Conservation (phyloP, 2,797 vertebrate genomes). For the Thalassophryne amazonica region DNA sequence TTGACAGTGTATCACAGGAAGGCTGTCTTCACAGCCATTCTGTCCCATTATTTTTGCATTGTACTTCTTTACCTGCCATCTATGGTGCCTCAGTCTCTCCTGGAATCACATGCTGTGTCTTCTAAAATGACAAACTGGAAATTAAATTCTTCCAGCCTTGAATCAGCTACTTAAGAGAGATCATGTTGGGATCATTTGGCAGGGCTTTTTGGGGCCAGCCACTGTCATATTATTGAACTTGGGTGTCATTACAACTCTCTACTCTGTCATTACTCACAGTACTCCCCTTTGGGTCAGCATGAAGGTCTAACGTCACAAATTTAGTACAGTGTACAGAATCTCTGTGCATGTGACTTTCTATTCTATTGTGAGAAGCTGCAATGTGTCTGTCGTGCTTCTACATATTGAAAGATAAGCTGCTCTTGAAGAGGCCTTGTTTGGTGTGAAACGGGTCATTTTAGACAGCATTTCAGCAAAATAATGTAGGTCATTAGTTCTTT, state of each 20-base stretch:
- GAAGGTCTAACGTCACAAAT: constrained; percentile 39
- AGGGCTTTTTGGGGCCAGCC: constrained; percentile 59
- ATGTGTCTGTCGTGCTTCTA: constrained; percentile 12
- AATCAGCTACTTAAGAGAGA: constrained; percentile 71
- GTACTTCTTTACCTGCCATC: constrained; percentile 16
- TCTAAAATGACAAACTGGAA: constrained; percentile 62
- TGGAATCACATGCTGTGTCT: constrained; percentile 58
- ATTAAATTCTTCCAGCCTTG: constrained; percentile 72
- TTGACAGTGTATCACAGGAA: constrained; percentile 10
- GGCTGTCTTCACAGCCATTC: constrained; percentile 29
- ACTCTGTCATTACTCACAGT: constrained; percentile 61
- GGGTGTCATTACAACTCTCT: constrained; percentile 72
- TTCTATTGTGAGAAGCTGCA: background rate
- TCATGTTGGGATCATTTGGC: constrained; percentile 66
- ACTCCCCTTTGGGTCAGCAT: constrained; percentile 31
- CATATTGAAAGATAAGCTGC: constrained; percentile 19
- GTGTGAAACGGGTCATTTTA: no score
- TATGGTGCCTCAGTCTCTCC: constrained; percentile 35
- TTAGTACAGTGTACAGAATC: background rate
- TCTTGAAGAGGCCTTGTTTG: constrained; percentile 13
- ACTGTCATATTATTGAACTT: constrained; percentile 67
- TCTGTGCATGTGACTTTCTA: background rate
- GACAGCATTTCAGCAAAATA: no score
- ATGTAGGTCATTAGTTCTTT: no score
- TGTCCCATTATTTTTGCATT: constrained; percentile 42